Evolutionary conservation across 2,888 invertebrate species (phyloP), one percentile per base, ranked within the genome.

Genomic region (Coelinius sp.): DNA sequence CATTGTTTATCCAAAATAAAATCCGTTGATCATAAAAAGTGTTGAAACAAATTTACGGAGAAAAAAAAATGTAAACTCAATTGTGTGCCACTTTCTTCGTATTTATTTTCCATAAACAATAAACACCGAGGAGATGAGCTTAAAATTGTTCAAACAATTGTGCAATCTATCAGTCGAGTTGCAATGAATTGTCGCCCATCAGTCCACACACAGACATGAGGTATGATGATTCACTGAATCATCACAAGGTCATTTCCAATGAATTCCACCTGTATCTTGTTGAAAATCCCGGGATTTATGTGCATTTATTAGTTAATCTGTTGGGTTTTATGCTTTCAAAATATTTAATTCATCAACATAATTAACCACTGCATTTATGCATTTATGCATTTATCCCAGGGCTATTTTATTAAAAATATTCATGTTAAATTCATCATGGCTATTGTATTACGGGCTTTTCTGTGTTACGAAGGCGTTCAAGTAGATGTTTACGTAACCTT

Each of bases 161-260:
- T 14, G 17, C 17, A 12, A 14, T 59, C 17, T 22, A 31, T 22
- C 14, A 31, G 7, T 4, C 31, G 8, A 12, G 1, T 8, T 27
- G 7, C 14, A 24, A 53, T 35, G 31, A 56, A 68, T 27, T 12
- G 56, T 56, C 41, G 68, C 17, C 68, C 17, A 24, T 41, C 27
- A 41, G 68, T 68, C 68, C 41, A 14, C 67, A 53, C 68, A 68
- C 35, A 41, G 53, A 53, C 22, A 22, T 24, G 52, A 67, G 35
- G 14, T 53, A 22, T 68, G 56, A 22, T 68, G 56, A 67, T n/a
- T 67, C 52, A 67, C n/a, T 67, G 35, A 68, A 27, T 68, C 46
- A 41, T 67, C 52, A 56, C 68, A 68, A 68, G 68, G 68, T 14
- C 27, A 56, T 20, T 35, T 68, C 12, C 12, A 31, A 59, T 35